A percentile compares a stretch with the other conserved stretches of the same genome.
Evolutionary conservation across 2,888 invertebrate genomes (phyloP).

Genomic region (Stenolophus ochropezus): DNA sequence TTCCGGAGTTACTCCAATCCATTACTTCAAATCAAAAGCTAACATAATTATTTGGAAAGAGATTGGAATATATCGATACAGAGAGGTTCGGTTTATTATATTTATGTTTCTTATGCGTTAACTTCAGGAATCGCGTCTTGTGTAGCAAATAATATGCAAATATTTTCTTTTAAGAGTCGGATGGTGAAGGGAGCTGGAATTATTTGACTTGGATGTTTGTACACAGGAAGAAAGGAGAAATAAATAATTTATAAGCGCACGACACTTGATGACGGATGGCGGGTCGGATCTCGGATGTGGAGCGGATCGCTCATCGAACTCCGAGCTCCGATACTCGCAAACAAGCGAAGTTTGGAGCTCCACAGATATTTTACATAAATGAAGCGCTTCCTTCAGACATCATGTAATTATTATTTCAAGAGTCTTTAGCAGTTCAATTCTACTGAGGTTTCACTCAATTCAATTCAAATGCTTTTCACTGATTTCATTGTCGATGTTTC

Average conservation of each 20-base stretch:
- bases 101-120: slow-evolving; percentile 36
- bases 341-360: slow-evolving; percentile 25
- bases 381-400: slow-evolving; percentile 8
- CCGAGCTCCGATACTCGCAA: slow-evolving; percentile 14
- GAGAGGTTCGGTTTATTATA: slow-evolving; percentile 8
- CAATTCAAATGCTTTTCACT: not conserved
- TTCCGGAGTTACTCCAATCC: not conserved
- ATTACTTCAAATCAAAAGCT: slow-evolving; percentile 6
- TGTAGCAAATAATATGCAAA: slow-evolving; percentile 57
- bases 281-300: not conserved
- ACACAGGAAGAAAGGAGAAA: slow-evolving; percentile 48
- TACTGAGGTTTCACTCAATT: slow-evolving; percentile 10
- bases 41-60: slow-evolving; percentile 2
- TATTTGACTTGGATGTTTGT: slow-evolving; percentile 58
- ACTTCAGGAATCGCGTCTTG: slow-evolving; percentile 42
- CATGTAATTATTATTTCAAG: slow-evolving; percentile 33
- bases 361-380: slow-evolving; percentile 27
- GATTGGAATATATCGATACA: slow-evolving; percentile 20
- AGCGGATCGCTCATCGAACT: not conserved
- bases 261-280: slow-evolving; percentile 47
- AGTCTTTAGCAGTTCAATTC: not conserved
- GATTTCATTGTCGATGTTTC: not conserved
- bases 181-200: slow-evolving; percentile 40
- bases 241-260: slow-evolving; percentile 59
- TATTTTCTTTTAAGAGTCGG: slow-evolving; percentile 54